Percentiles rank a stretch among this genome's conserved stretches.
phyloP scores from a whole-genome alignment of 2,113 vertebrate genomes.

The Odocoileus hemionus region DNA sequence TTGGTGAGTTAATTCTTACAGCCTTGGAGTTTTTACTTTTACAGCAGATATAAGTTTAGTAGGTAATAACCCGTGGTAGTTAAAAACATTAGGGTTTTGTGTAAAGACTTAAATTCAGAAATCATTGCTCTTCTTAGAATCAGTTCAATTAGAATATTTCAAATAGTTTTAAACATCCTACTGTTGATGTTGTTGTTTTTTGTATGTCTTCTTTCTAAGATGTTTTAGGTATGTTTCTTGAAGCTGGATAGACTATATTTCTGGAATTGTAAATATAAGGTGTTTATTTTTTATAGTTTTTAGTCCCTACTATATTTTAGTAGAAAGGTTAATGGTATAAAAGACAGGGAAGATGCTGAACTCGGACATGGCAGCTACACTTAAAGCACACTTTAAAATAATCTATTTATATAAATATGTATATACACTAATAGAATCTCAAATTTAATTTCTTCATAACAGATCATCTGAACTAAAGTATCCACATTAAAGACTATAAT shows the following conservation, averaged over 20 bases:
- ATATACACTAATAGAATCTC: not conserved
- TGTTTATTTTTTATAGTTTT: constrained; percentile 1
- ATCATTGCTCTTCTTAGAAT: not conserved
- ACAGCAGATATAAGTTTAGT: not conserved
- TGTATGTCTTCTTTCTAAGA: not conserved
- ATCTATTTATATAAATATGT: not conserved
- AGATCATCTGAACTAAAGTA: not conserved
- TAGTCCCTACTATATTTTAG: not conserved
- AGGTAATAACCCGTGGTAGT: not conserved
- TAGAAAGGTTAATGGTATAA: not conserved
- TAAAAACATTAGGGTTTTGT: not conserved
- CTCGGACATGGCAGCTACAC: not conserved
- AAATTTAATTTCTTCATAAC: not conserved
- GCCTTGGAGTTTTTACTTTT: not conserved
- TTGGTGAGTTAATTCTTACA: not conserved
- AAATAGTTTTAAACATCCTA: not conserved
- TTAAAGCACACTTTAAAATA: not conserved
- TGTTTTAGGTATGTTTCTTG: not conserved
- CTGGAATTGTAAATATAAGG: not conserved
- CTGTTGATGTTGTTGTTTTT: not conserved
- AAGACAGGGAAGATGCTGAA: not conserved
- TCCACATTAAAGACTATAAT: not conserved
- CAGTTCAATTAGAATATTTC: not conserved
- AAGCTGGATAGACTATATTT: not conserved
- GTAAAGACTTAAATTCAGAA: constrained; percentile 1